These are phyloP conservation scores for Archegozetes longisetosus DNA, from an alignment of 1,140 invertebrate species.

Conservation along the genomic window DNA sequence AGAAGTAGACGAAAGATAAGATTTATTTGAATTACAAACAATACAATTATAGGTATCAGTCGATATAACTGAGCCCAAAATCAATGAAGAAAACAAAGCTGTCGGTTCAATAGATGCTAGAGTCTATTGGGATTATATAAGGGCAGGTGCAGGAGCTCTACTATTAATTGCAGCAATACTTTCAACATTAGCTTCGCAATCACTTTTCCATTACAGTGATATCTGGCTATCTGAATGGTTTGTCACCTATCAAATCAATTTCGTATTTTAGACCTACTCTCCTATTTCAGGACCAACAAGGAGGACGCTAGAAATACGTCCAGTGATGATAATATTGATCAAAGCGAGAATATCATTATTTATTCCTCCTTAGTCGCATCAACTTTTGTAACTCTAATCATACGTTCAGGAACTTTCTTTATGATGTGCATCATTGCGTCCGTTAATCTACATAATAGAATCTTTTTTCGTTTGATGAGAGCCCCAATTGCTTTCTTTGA, in stretches of 20 bases:
- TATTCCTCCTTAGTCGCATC: constrained; percentile 28
- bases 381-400: constrained; percentile 30
- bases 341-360: constrained; percentile 19
- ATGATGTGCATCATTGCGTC: constrained; percentile 59
- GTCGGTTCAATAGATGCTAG: constrained; percentile 17
- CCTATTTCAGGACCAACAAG: not conserved
- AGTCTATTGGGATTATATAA: constrained; percentile 20
- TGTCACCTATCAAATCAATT: not conserved
- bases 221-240: constrained; percentile 22
- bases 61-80: constrained; percentile 11
- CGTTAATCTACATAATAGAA: constrained; percentile 55
- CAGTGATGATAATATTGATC: not conserved
- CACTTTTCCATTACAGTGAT: constrained; percentile 23
- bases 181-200: constrained; percentile 20
- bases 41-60: not conserved
- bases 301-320: not conserved
- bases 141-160: constrained; percentile 18
- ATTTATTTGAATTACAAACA: not conserved
- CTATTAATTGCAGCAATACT: constrained; percentile 17
- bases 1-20: not conserved
- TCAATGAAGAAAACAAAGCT: constrained; percentile 17
- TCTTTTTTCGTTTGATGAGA: constrained; percentile 60
- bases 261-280: too few species aligned
- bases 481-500: constrained; percentile 77
- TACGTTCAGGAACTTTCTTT: constrained; percentile 52